Evolutionary conservation across 2,888 invertebrate genomes (phyloP), one percentile per base, ranked within the genome.

Genomic region (Boloria selene): DNA sequence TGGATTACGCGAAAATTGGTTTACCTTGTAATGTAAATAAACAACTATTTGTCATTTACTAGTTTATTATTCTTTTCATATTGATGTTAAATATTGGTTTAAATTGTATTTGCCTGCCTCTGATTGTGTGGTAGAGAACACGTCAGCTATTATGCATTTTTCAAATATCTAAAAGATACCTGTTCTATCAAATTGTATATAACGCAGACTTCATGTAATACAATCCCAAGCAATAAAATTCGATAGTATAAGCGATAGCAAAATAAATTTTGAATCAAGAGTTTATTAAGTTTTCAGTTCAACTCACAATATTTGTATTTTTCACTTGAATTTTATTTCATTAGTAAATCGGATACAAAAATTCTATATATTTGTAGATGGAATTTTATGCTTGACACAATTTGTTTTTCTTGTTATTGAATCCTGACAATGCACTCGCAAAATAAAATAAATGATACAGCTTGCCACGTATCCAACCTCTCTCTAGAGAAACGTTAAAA

Each of bases 391-490:
- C 47, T 54, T 45, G 14, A 54, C 26, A 17, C 54, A 50, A 55
- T 50, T 50, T 51, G 42, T 50, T 22, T 55, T 56, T 42, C 55
- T 50, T 56, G 50, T 56, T 63, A 55, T 54, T 49, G 18, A 62
- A 55, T 45, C 47, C 22, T 26, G 49, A 50, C 42, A 63, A 42
- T 56, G 38, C 47, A 62, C 10, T 49, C 18, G n/a, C 38, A 44
- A 55, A 56, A 63, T 63, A 63, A 63, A 55, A 50, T 42, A 49
- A 55, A 49, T 22, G 16, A 45, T 47, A n/a, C 47, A 45, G 55
- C 26, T 45, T 55, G 45, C 45, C 18, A 26, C 6, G 45, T 26
- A 22, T 17, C 18, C 5, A 10, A 16, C 4, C 53, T n/a, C n/a
- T 16, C 26, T 22, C 42, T 13, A 10, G 2, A 45, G 18, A 2